Percentiles rank a stretch among this genome's conserved stretches.
Conservation (phyloP, 1,140 invertebrate genomes). For the Drosophila mojavensis region DNA sequence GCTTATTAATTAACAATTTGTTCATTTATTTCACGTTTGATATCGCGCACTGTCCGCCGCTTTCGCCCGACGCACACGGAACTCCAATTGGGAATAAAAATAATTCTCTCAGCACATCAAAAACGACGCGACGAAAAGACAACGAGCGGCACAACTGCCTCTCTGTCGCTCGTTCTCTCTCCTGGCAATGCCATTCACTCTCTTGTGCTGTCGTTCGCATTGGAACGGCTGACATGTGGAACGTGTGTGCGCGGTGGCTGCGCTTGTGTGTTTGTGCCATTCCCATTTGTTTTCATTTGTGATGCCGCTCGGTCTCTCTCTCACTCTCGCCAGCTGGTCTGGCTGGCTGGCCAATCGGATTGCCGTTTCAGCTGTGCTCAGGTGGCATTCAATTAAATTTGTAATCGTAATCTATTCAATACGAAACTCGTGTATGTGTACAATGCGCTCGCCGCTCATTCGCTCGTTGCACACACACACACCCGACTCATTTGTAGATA, state of each 20-base stretch:
- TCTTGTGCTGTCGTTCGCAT: neutral
- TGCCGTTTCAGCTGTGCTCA: constrained; percentile 55
- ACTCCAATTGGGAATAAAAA: constrained; percentile 65
- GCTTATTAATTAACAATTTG: constrained; percentile 53
- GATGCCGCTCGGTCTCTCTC: constrained; percentile 21
- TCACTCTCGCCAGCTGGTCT: constrained; percentile 36
- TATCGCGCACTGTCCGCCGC: constrained; percentile 55
- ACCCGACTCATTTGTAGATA: constrained; percentile 1
- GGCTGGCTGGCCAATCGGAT: constrained; percentile 65
- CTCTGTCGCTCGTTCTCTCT: constrained; percentile 6
- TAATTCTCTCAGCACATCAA: constrained; percentile 49
- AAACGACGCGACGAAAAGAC: constrained; percentile 36
- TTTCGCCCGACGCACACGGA: constrained; percentile 58
- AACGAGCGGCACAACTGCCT: constrained; percentile 16
- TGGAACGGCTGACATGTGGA: constrained; percentile 35
- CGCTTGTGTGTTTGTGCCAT: constrained; percentile 22
- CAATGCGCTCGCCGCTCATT: constrained; percentile 59
- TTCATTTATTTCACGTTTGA: constrained; percentile 51
- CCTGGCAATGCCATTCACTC: neutral
- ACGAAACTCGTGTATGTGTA: constrained; percentile 45
- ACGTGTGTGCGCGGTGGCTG: constrained; percentile 12
- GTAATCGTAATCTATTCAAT: constrained; percentile 76
- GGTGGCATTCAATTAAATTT: constrained; percentile 77
- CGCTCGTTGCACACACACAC: constrained; percentile 43
- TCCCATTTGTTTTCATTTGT: constrained; percentile 37